Evolutionary conservation across 2,888 invertebrate species (phyloP), one percentile per base, ranked within the genome.

Genomic region (Nephrocerus scutellatus): DNA sequence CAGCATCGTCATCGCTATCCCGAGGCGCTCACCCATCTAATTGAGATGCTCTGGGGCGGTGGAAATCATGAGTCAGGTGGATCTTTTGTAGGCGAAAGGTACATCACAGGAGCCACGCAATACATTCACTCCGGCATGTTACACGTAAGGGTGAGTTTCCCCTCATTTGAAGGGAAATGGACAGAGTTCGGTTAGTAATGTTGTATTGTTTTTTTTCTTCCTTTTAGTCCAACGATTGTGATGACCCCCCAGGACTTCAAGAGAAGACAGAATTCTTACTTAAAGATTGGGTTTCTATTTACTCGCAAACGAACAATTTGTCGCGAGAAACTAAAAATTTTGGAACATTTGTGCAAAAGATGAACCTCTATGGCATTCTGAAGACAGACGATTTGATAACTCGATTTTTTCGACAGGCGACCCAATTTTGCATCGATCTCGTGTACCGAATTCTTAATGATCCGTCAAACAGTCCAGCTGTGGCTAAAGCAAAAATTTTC

Each of bases 311-410:
- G 5, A 75, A 80, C 12, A 84, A 84, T 34, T 51, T 62, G 13
- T 60, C 63, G 2, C 80, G 88, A 26, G 90, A 90, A 60, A 79
- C 88, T 0, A 93, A 93, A 67, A 89, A 93, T 25, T 95, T 97
- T 68, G 83, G 87, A 47, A 72, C 88, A 50, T 96, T 96, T 68
- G 92, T 97, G 4, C 90, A 90, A 59, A 87, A 93, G 68, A 92
- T 98, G 93, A 95, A 95, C 65, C 78, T 88, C 56, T 87, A 90
- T 54, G 92, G 98, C 5, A 92, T 98, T 43, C 72, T 96, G 36
- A 96, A 96, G 68, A 93, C 95, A 0, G 98, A 99, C 62, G 97
- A 98, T 60, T 75, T 95, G 58, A 95, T 98, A 46, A 92, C 95
- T 0, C 73, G 96, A 41, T 98, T 98, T 73, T 96, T 99, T 75